Conservation (phyloP, 2,888 invertebrate species). For the Psylliodes chrysocephalus region DNA sequence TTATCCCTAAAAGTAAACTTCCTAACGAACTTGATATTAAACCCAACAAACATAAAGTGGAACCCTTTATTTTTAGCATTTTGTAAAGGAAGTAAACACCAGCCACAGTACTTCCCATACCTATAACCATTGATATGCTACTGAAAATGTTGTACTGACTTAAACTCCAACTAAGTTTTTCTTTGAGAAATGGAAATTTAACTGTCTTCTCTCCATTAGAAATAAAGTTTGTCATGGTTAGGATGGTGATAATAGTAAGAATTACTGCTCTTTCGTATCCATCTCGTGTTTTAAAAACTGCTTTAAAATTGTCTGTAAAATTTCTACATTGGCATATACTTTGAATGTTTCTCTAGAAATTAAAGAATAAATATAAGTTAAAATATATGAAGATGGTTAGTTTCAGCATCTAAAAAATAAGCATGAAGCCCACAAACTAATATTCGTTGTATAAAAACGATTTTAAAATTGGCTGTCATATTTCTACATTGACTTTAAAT, state of each 20-base stretch:
- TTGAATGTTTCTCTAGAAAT: background rate
- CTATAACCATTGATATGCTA: background rate
- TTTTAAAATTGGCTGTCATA: no score
- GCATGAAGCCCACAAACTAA: no score
- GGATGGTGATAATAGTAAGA: background rate
- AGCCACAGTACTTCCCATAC: background rate
- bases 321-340: background rate
- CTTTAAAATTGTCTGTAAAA: background rate
- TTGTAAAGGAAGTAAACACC: background rate
- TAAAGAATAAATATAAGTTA: background rate
- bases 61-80: background rate
- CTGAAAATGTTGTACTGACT: background rate
- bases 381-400: no score
- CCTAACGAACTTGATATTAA: background rate
- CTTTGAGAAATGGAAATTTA: background rate
- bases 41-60: background rate
- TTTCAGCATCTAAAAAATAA: no score
- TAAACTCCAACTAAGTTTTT: slow-evolving; percentile 5
- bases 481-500: no score
- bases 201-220: background rate
- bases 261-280: background rate
- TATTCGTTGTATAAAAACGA: no score
- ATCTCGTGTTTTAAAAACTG: background rate
- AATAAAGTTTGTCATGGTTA: background rate
- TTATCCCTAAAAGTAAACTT: background rate